Conservation (phyloP, 1,140 invertebrate genomes). For the Asbolus verrucosus region DNA sequence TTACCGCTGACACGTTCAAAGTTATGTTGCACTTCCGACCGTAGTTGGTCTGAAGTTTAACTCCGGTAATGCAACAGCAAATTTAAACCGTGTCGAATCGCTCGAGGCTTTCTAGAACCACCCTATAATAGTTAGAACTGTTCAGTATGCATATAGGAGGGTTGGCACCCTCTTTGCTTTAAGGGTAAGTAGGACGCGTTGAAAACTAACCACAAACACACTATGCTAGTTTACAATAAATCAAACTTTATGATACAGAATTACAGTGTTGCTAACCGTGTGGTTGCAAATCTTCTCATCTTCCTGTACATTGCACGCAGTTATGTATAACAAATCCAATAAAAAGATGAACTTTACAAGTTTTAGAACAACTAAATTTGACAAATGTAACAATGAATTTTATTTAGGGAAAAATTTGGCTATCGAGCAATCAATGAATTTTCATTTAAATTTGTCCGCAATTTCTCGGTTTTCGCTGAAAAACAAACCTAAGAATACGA, state of each 20-base stretch:
- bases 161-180: constrained; percentile 27
- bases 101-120: constrained; percentile 19
- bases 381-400: too few species aligned
- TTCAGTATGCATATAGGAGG: constrained; percentile 34
- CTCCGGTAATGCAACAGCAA: constrained; percentile 24
- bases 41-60: not conserved
- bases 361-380: too few species aligned
- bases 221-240: constrained; percentile 29
- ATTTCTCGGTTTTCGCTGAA: too few species aligned
- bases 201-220: constrained; percentile 36
- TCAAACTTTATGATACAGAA: constrained; percentile 33
- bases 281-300: constrained; percentile 7
- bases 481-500: too few species aligned
- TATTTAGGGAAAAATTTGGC: too few species aligned
- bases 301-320: constrained; percentile 3
- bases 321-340: not conserved
- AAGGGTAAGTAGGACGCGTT: constrained; percentile 23
- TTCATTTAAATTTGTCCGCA: too few species aligned
- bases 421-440: too few species aligned
- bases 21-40: constrained; percentile 19
- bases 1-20: constrained; percentile 11
- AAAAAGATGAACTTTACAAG: too few species aligned
- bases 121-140: constrained; percentile 18
- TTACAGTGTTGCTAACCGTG: constrained; percentile 16
- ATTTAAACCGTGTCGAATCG: constrained; percentile 1